phyloP scores from a whole-genome alignment of 2,113 vertebrate species.

The Stigmatopora argus region DNA sequence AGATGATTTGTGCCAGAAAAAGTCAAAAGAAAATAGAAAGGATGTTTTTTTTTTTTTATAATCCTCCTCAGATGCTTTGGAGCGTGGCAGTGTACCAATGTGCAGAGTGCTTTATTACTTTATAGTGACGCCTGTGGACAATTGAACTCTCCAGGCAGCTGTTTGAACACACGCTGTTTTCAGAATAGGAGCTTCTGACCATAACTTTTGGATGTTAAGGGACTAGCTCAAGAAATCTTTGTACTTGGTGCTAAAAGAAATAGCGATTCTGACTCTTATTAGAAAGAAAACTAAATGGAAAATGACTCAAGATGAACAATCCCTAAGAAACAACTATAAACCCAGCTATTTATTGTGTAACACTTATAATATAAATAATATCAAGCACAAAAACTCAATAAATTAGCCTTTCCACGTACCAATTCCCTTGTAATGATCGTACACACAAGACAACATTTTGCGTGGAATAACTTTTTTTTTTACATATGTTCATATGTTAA shows the following conservation, averaged over 20 bases:
- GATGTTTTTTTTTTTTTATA: constrained; percentile 20
- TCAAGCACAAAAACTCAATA: no score
- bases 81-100: constrained; percentile 20
- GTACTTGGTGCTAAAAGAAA: neutral
- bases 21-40: neutral
- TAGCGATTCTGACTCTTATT: neutral
- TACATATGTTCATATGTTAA: no score
- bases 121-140: constrained; percentile 28
- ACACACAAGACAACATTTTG: no score
- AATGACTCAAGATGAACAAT: neutral
- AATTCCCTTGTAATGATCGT: no score
- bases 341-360: no score
- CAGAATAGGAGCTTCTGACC: constrained; percentile 14
- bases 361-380: no score
- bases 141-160: constrained; percentile 35
- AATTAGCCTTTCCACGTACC: no score
- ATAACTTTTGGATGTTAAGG: neutral
- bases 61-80: constrained; percentile 37
- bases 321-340: neutral
- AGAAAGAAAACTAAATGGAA: neutral
- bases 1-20: constrained; percentile 12
- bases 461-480: no score
- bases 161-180: constrained; percentile 21
- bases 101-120: constrained; percentile 36
- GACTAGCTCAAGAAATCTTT: neutral